Evolutionary conservation across 1,140 invertebrate genomes (phyloP).

Genomic region (Listronotus bonariensis): DNA sequence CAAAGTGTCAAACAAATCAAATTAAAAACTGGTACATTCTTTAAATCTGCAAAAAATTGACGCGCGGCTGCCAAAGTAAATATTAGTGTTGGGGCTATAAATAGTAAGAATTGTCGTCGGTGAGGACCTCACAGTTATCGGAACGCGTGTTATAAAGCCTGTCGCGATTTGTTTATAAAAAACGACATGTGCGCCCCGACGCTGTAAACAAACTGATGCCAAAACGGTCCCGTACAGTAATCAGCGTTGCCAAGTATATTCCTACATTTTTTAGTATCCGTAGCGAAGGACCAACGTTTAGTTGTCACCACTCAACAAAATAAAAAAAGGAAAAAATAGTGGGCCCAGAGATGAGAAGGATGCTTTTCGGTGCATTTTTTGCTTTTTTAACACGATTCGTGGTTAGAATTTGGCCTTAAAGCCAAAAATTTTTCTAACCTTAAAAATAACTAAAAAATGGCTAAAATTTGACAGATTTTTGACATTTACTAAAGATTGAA

Average conservation of each 20-base stretch:
- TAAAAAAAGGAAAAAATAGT: too few species aligned
- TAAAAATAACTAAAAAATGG: too few species aligned
- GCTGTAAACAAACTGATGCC: constrained; percentile 52
- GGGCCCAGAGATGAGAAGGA: too few species aligned
- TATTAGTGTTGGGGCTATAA: constrained; percentile 51
- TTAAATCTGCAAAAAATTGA: constrained; percentile 45
- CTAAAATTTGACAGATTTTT: too few species aligned
- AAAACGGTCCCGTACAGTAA: constrained; percentile 37
- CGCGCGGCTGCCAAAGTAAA: constrained; percentile 47
- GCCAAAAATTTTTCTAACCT: too few species aligned
- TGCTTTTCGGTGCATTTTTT: too few species aligned
- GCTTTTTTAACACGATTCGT: too few species aligned
- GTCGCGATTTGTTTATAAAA: constrained; percentile 52
- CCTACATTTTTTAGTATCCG: too few species aligned
- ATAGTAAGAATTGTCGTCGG: constrained; percentile 49
- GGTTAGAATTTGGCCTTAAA: too few species aligned
- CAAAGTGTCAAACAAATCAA: constrained; percentile 21
- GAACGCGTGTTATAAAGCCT: constrained; percentile 47
- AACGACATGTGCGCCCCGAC: constrained; percentile 49
- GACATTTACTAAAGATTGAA: too few species aligned
- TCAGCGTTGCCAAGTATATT: constrained; percentile 20
- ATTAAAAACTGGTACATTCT: constrained; percentile 39
- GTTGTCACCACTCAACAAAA: too few species aligned
- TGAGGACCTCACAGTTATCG: constrained; percentile 44
- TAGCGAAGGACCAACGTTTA: too few species aligned